Conservation (phyloP, 2,113 vertebrate genomes). For the Trinectes maculatus region DNA sequence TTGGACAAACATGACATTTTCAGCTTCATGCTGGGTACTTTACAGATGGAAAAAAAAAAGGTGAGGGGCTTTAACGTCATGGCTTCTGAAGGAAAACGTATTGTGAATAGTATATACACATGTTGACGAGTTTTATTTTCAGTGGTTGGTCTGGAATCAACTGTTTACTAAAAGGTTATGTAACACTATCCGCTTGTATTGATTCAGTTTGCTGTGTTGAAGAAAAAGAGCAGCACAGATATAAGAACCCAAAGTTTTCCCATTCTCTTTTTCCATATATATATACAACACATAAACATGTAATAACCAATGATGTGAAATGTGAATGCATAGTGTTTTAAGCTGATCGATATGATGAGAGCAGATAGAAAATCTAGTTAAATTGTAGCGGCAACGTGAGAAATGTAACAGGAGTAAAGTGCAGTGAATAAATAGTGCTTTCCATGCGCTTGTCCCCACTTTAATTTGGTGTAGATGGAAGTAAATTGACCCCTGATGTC, state of each 20-base stretch:
- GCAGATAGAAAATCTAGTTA: background rate
- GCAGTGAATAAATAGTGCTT: slow-evolving; percentile 7
- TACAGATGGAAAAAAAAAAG: background rate
- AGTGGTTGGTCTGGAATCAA: no score
- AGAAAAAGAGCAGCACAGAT: background rate
- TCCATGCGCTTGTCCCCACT: slow-evolving; percentile 1
- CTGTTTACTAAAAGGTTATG: no score
- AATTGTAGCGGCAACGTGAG: background rate
- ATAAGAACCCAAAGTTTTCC: background rate
- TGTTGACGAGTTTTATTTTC: no score
- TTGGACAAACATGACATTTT: slow-evolving; percentile 41
- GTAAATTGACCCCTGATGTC: slow-evolving; percentile 43
- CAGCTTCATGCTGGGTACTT: slow-evolving; percentile 2
- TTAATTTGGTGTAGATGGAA: slow-evolving; percentile 43
- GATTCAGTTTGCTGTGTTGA: background rate
- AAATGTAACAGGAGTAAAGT: background rate
- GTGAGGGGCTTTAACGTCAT: slow-evolving; percentile 20
- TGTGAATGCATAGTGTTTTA: no score
- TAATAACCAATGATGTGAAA: no score
- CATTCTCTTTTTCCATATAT: background rate
- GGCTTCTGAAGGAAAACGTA: slow-evolving; percentile 25
- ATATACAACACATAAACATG: background rate
- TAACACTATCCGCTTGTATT: no score
- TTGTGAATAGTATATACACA: no score
- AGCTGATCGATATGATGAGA: no score